Conservation (phyloP, 1,140 invertebrate species). For the Habropoda laboriosa region DNA sequence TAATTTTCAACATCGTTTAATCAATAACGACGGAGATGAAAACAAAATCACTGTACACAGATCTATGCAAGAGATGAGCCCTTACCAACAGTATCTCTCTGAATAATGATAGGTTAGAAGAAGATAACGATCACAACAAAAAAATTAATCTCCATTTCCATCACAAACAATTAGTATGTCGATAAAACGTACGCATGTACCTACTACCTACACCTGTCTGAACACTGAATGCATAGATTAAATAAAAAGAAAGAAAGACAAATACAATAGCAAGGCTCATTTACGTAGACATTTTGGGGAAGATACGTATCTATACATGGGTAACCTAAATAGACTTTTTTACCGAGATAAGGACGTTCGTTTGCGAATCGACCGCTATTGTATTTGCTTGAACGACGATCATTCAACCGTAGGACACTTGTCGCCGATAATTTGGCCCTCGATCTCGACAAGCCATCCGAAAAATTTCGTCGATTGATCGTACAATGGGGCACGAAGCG, state of each 20-base stretch:
- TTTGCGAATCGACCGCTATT: conserved; percentile 17
- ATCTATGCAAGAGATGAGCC: too few relatives aligned
- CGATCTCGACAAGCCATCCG: conserved; percentile 37
- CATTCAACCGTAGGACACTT: conserved; percentile 12
- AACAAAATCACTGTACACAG: too few relatives aligned
- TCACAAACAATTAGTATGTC: not conserved
- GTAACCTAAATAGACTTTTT: conserved; percentile 18
- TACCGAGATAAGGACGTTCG: conserved; percentile 37
- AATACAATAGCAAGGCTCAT: not conserved
- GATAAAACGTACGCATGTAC: not conserved
- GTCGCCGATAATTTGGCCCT: conserved; percentile 44
- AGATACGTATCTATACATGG: conserved; percentile 1
- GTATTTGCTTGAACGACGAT: not conserved
- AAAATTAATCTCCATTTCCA: not conserved
- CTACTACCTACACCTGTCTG: not conserved
- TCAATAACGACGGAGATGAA: too few relatives aligned
- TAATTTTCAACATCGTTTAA: too few relatives aligned
- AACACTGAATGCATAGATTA: not conserved
- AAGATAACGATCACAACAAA: not conserved
- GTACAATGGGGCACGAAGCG: conserved; percentile 18
- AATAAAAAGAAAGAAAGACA: not conserved
- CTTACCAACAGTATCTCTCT: too few relatives aligned
- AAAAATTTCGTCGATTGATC: conserved; percentile 38
- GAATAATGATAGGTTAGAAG: not conserved
- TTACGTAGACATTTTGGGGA: conserved; percentile 11